Evolutionary conservation across 2,888 invertebrate species (phyloP).

Genomic region (Trisateles emortualis): DNA sequence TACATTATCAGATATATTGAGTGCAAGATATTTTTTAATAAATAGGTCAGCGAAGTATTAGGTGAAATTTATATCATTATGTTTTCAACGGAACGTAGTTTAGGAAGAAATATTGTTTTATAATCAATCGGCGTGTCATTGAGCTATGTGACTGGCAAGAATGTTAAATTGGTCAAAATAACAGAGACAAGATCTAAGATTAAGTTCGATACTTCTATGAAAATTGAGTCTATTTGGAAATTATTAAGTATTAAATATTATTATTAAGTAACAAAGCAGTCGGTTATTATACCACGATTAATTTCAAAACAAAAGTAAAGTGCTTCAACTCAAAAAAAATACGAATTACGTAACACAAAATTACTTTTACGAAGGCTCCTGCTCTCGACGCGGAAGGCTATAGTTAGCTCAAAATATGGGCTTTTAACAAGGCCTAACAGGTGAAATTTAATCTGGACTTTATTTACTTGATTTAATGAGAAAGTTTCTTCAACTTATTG

Average conservation of each 20-base stretch:
- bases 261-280: constrained; percentile 36
- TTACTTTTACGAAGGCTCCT: constrained; percentile 45
- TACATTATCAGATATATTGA: constrained; percentile 72
- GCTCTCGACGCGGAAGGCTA: constrained; percentile 60
- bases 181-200: constrained; percentile 38
- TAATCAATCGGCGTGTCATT: constrained; percentile 68
- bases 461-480: constrained; percentile 37
- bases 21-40: constrained; percentile 71
- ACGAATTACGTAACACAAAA: constrained; percentile 49
- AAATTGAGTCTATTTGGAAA: constrained; percentile 19
- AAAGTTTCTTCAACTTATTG: constrained; percentile 43
- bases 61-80: constrained; percentile 72
- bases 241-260: constrained; percentile 15
- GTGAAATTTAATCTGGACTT: constrained; percentile 51
- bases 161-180: constrained; percentile 47
- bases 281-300: constrained; percentile 42
- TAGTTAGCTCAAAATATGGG: constrained; percentile 70
- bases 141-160: constrained; percentile 51
- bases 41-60: constrained; percentile 78
- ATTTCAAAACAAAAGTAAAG: constrained; percentile 53
- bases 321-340: constrained; percentile 40
- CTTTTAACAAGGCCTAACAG: constrained; percentile 67
- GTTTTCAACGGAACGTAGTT: constrained; percentile 71
- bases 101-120: constrained; percentile 78
- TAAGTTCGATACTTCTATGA: constrained; percentile 23